Conservation (phyloP, 2,113 vertebrate genomes). For the Recurvirostra avosetta region DNA sequence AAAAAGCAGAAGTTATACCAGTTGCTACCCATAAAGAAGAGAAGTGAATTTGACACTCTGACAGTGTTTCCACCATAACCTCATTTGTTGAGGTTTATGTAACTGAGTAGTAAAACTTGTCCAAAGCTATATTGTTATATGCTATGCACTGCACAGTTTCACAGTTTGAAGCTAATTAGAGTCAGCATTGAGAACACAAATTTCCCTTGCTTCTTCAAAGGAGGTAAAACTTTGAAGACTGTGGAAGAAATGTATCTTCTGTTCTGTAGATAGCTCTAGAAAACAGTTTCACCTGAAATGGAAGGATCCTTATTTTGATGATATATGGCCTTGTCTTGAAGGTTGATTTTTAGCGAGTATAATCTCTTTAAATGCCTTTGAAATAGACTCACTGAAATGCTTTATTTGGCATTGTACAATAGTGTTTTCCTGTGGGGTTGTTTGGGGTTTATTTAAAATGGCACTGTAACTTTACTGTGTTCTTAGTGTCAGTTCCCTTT, state of each 20-base stretch:
- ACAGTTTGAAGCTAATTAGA: conserved; percentile 1
- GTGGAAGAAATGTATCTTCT: not conserved
- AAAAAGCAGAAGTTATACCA: not conserved
- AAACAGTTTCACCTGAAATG: not conserved
- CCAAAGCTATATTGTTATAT: not conserved
- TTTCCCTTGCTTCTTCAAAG: not conserved
- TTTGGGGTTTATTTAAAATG: not conserved
- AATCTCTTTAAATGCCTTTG: not conserved
- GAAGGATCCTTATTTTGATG: not conserved
- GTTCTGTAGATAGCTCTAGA: not conserved
- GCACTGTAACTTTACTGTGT: not conserved
- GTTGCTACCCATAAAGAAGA: not conserved
- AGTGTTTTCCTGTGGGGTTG: not conserved
- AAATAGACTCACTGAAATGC: not conserved
- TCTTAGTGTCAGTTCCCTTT: not conserved
- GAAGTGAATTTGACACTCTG: not conserved
- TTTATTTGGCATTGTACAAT: not conserved
- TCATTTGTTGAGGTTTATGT: not conserved
- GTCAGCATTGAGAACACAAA: not conserved
- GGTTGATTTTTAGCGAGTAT: not conserved
- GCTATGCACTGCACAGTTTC: not conserved
- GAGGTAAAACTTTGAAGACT: not conserved
- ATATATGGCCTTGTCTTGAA: not conserved
- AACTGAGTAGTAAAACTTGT: not conserved
- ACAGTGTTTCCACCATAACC: not conserved